Evolutionary conservation across 2,113 vertebrate genomes (phyloP).

Genomic region (Hippocampus comes): DNA sequence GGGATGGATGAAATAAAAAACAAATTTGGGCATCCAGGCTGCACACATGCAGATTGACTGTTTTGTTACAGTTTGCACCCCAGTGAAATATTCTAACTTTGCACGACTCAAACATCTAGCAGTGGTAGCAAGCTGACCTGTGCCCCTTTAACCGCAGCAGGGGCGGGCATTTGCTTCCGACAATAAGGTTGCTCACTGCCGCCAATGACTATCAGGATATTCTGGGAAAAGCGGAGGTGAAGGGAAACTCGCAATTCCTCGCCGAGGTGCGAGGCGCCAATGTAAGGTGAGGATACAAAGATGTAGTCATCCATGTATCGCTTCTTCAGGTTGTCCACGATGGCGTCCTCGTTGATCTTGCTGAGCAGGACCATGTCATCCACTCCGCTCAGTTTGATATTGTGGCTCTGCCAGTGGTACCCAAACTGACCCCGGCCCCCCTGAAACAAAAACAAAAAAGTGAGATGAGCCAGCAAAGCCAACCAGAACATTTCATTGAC

Average conservation of each 20-base stretch:
- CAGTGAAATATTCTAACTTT: constrained; percentile 33
- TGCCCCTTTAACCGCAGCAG: constrained; percentile 16
- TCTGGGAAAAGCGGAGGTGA: constrained; percentile 47
- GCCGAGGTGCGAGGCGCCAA: constrained; percentile 30
- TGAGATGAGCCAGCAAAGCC: constrained; percentile 25
- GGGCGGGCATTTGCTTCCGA: constrained; percentile 31
- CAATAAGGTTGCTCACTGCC: constrained; percentile 49
- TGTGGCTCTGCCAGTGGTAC: constrained; percentile 99
- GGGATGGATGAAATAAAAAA: not conserved
- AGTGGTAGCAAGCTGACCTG: constrained; percentile 24
- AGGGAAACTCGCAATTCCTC: constrained; percentile 38
- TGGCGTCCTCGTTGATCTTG: constrained; percentile 95
- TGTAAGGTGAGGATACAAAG: constrained; percentile 90
- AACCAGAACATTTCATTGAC: not conserved
- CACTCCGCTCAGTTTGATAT: constrained; percentile 96
- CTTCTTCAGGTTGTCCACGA: constrained; percentile 99
- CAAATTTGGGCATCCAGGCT: not conserved
- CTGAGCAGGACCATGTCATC: constrained; percentile 98
- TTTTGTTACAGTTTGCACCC: constrained; percentile 30
- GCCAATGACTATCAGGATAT: constrained; percentile 47
- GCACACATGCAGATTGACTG: not conserved
- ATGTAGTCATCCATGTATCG: constrained; percentile 99
- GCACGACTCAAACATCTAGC: constrained; percentile 20
- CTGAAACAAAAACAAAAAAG: constrained; percentile 65
- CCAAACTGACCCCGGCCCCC: constrained; percentile 94